Percentiles rank a stretch among this genome's conserved stretches.
Evolutionary conservation across 2,888 invertebrate species (phyloP).

Genomic region (Neoitamus cyanurus): DNA sequence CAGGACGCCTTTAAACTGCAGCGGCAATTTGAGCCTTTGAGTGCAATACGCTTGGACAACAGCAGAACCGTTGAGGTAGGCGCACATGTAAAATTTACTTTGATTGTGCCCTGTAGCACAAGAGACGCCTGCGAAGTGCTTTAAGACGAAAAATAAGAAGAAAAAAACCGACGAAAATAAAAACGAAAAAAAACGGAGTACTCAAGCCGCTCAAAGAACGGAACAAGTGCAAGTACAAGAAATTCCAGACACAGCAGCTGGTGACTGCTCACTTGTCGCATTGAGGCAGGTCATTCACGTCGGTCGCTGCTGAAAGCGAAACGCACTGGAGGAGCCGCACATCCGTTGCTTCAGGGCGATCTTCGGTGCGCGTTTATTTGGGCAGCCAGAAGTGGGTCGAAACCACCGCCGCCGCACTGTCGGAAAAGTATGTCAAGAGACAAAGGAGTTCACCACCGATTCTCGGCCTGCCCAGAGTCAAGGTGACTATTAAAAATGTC

Average conservation of each 20-base stretch:
- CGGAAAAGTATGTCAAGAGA: conserved; percentile 33
- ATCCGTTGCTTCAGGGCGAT: background rate
- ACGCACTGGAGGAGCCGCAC: background rate
- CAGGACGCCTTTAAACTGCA: conserved; percentile 22
- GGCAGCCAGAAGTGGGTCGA: conserved; percentile 25
- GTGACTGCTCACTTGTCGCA: conserved; percentile 29
- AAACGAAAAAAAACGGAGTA: background rate
- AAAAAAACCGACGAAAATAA: background rate
- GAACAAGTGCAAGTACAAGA: conserved; percentile 25
- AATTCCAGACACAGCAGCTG: conserved; percentile 40
- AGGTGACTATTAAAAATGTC: conserved; percentile 17
- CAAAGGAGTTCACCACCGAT: background rate
- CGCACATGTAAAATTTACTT: background rate
- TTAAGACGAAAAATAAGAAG: background rate
- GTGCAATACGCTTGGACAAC: conserved; percentile 4
- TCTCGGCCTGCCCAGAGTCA: conserved; percentile 3
- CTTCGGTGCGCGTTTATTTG: background rate
- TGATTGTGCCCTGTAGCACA: background rate
- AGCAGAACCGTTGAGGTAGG: conserved; percentile 6
- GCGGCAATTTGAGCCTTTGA: background rate
- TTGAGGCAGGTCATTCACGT: conserved; percentile 42
- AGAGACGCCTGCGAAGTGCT: conserved; percentile 11
- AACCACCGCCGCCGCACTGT: background rate
- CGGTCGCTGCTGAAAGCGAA: background rate
- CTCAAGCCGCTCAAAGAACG: background rate